A percentile compares a stretch with the other conserved stretches of the same genome.
These are phyloP conservation scores for Halcyon senegalensis DNA, from an alignment of 2,113 vertebrate genomes.

Conservation along the genomic window DNA sequence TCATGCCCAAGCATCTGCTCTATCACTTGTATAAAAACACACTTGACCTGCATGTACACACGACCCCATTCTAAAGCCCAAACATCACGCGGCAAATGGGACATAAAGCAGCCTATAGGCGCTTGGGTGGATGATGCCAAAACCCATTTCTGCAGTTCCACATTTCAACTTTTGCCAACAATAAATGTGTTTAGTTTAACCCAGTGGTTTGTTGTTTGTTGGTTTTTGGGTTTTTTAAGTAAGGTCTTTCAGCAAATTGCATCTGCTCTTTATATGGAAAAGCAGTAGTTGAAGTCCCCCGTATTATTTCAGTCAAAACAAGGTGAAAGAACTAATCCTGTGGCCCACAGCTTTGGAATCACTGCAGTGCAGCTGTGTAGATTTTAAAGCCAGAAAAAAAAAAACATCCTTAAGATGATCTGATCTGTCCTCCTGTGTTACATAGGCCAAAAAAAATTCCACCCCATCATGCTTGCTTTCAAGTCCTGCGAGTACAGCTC, in stretches of 20 bases:
- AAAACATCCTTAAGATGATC: neutral
- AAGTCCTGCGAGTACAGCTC: neutral
- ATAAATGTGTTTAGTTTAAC: neutral
- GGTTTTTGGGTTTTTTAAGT: neutral
- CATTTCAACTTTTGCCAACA: neutral
- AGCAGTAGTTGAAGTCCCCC: neutral
- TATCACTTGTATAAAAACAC: neutral
- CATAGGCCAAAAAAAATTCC: neutral
- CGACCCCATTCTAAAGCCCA: neutral
- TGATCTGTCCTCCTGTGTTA: neutral
- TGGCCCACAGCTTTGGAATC: neutral
- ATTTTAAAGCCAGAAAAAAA: neutral
- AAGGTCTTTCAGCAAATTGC: neutral
- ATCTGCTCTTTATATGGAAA: neutral
- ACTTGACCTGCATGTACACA: neutral
- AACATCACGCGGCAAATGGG: neutral
- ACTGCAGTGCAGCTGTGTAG: neutral
- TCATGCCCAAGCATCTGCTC: neutral
- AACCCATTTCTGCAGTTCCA: neutral
- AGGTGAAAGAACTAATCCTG: neutral
- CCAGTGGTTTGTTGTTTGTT: neutral
- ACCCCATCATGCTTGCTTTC: neutral
- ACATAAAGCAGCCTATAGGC: neutral
- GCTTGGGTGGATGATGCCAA: neutral
- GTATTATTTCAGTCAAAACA: neutral